These are phyloP conservation scores for Tupiocoris notatus DNA, from an alignment of 2,888 invertebrate species.

Conservation along the genomic window DNA sequence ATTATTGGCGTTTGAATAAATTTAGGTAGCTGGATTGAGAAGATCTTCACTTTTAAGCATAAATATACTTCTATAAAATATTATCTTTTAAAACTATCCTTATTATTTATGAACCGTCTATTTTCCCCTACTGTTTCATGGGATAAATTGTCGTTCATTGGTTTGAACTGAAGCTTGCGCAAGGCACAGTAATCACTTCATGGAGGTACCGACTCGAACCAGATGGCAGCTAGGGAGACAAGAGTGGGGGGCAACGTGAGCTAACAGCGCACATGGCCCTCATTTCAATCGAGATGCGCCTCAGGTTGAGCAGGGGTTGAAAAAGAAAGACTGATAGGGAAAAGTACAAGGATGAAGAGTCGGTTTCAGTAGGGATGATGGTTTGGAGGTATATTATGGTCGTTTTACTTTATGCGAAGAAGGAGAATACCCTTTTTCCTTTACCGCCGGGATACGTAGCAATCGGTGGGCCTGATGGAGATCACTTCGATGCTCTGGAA, in stretches of 20 bases:
- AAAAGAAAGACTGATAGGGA: neutral
- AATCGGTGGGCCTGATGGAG: neutral
- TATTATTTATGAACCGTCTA: too few species aligned
- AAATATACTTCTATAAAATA: too few species aligned
- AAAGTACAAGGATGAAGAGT: neutral
- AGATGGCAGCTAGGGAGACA: neutral
- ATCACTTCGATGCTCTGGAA: neutral
- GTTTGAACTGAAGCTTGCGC: too few species aligned
- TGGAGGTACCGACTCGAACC: too few species aligned
- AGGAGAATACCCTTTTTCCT: neutral
- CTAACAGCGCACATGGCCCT: conserved; percentile 28
- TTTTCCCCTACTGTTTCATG: too few species aligned
- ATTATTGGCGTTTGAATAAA: too few species aligned
- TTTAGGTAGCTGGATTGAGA: too few species aligned
- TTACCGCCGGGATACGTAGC: neutral
- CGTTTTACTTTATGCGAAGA: neutral
- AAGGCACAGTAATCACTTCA: too few species aligned
- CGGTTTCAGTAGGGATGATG: neutral
- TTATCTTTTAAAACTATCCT: too few species aligned
- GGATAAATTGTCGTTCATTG: too few species aligned
- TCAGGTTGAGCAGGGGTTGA: neutral
- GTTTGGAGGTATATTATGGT: neutral
- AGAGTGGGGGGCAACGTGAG: neutral
- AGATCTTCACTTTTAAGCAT: too few species aligned
- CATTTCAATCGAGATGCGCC: conserved; percentile 20